Evolutionary conservation across 2,113 vertebrate species (phyloP), one percentile per base, ranked within the genome.

Genomic region (Cryptoleucopteryx plumbea): DNA sequence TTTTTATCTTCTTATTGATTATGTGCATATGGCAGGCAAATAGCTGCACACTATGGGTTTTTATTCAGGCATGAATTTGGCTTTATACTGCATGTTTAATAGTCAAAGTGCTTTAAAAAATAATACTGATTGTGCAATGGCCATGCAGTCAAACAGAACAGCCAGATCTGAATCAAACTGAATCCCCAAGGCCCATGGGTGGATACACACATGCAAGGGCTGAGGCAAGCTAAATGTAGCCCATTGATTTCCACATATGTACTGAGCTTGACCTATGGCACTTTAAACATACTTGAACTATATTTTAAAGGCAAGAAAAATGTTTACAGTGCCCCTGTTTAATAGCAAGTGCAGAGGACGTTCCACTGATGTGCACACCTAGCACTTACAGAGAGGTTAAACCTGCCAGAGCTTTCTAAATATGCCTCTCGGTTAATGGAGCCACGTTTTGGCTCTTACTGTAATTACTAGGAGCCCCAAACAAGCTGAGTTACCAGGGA

Each of bases 1-100:
- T 86, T 96, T 96, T 97, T 95, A 87, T 94, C 63, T 93, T 75
- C 66, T 95, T 95, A 94, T 90, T 93, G 95, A 95, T 95, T 93
- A 90, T 68, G 81, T 95, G 82, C 94, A 90, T 93, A 95, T 90
- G 89, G 89, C 81, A 97, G 83, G 94, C 90, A 97, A 97, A 97
- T 95, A 95, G 93, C 94, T 95, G 84, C 65, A 86, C 45, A 42
- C 67, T 82, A 3, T 0, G 14, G 29, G 38, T 61, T 96, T 86
- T 96, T 82, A 97, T 93, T 84, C 70, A 63, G 91, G 81, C 90
- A 59, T 88, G 90, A 89, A 95, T 96, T 68, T 80, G 90, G 67
- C 45, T 83, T 93, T 88, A 31, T 72, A 4, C 65, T 91, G 52
- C 40, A 42, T 82, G 85, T 79, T 93, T 96, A 95, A 88, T 90